These are phyloP conservation scores for Falcunculus frontatus DNA, from an alignment of 2,113 vertebrate species.

Conservation along the genomic window DNA sequence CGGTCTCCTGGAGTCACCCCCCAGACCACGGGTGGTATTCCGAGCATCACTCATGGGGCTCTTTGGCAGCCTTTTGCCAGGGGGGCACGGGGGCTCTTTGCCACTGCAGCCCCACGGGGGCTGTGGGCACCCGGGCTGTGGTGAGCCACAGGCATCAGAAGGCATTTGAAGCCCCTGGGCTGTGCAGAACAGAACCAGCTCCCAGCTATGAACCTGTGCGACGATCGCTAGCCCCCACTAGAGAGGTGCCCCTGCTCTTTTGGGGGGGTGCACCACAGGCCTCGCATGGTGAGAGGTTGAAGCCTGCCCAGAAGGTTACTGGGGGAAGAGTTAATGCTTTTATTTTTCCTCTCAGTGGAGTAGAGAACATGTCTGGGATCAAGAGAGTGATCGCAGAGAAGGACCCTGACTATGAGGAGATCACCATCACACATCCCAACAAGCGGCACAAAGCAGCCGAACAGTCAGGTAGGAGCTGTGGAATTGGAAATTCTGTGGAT, in stretches of 20 bases:
- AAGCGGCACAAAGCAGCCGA: constrained; percentile 89
- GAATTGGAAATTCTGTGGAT: too few species aligned
- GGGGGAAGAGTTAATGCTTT: neutral
- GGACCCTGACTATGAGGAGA: constrained; percentile 94
- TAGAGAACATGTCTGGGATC: constrained; percentile 88
- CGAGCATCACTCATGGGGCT: neutral
- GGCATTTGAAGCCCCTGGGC: neutral
- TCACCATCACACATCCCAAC: constrained; percentile 81
- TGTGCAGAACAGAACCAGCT: neutral
- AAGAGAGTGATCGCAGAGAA: constrained; percentile 90
- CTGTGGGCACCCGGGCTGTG: neutral
- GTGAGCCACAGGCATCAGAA: neutral
- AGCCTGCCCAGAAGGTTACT: neutral
- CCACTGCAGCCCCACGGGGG: neutral
- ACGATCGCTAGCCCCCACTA: neutral
- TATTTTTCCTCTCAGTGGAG: neutral
- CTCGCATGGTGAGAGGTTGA: too few species aligned
- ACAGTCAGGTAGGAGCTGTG: constrained; percentile 80
- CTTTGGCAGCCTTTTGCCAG: neutral
- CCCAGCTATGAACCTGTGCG: neutral
- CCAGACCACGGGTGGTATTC: rapidly evolving
- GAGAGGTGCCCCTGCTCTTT: neutral
- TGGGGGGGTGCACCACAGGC: too few species aligned
- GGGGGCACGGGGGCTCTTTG: too few species aligned
- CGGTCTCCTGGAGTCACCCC: neutral